Base-by-base conservation (phyloP, 2,888 invertebrate genomes). In the Pocota personata region DNA sequence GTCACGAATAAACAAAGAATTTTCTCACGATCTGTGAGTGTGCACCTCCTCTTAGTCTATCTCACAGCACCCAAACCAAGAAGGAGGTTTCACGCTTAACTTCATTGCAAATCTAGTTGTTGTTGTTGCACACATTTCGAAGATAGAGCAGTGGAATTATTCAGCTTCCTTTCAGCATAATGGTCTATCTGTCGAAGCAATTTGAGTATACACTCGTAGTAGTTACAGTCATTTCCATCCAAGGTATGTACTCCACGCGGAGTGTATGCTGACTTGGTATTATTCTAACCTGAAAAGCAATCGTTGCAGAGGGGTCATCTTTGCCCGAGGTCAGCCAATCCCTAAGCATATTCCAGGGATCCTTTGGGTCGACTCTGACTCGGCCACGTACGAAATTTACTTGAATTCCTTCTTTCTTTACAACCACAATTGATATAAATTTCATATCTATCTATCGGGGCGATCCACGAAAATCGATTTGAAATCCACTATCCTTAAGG, bases 81-180 rank as follows among this genome's bases (percentile, higher is more conserved):
- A 35, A 43, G 78, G 43, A 82, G 32, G 55, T 66, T 32, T 52
- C 46, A 16, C 37, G 30, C 30, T 50, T 43, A 50, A 62, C 48
- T 67, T 73, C 32, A 55, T 62, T 78, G 27, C 37, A 62, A 83
- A 35, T 77, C 72, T 72, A 67, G 62, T 64, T 75, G 60, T 55
- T 79, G 66, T 84, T 75, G 48, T 58, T 84, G 69, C 62, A 75
- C 57, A 69, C 64, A 16, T 50, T 76, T 52, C 16, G 21, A 37
- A 19, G 14, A 58, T 46, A 27, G 57, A 52, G 67, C 16, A 55
- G 30, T 69, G 69, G 73, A 83, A 78, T 83, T 72, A 83, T 83
- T 73, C 55, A 32, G 71, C n/a, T n/a, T n/a, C n/a, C n/a, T n/a
- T n/a, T n/a, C n/a, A n/a, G 78, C 78, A 73, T 72, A 77, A 72